A percentile compares a stretch with the other conserved stretches of the same genome.
Evolutionary conservation across 2,113 vertebrate genomes (phyloP).

Genomic region (Epinephelus lanceolatus): DNA sequence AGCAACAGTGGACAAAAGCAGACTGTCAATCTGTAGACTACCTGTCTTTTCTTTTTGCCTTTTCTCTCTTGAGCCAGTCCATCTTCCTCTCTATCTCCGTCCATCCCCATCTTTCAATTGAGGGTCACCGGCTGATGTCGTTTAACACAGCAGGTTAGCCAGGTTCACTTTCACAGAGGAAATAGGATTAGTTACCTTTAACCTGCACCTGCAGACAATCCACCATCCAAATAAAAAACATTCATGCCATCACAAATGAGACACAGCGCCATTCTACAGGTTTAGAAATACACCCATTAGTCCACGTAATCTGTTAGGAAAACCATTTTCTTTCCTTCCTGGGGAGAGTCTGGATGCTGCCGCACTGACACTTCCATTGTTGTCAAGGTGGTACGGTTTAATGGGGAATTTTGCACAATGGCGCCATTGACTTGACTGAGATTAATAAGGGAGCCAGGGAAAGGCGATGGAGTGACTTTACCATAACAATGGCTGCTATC

Average conservation of each 20-base stretch:
- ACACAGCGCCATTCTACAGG: background rate
- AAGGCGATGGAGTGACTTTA: slow-evolving; percentile 68
- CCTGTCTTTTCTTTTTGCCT: slow-evolving; percentile 3
- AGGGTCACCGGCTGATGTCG: slow-evolving; percentile 31
- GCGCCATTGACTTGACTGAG: slow-evolving; percentile 72
- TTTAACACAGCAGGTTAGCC: slow-evolving; percentile 37
- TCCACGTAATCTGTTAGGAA: slow-evolving; percentile 42
- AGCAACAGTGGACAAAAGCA: slow-evolving; percentile 30
- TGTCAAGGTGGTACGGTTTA: slow-evolving; percentile 61
- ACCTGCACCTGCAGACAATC: slow-evolving; percentile 37
- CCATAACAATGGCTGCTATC: slow-evolving; percentile 78
- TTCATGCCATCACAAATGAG: slow-evolving; percentile 45
- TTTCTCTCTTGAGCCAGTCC: slow-evolving; percentile 10
- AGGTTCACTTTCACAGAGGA: slow-evolving; percentile 40
- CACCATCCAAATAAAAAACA: slow-evolving; percentile 36
- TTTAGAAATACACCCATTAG: slow-evolving; percentile 51
- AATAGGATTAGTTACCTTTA: slow-evolving; percentile 59
- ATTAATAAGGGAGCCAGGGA: slow-evolving; percentile 64
- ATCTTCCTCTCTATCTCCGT: slow-evolving; percentile 16
- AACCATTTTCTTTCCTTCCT: slow-evolving; percentile 35
- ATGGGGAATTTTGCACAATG: slow-evolving; percentile 71
- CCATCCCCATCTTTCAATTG: slow-evolving; percentile 12
- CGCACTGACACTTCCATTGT: slow-evolving; percentile 66
- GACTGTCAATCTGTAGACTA: slow-evolving; percentile 1
- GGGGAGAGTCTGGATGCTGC: slow-evolving; percentile 38